Evolutionary conservation across 2,113 vertebrate species (phyloP).

Genomic region (Tapirus terrestris): DNA sequence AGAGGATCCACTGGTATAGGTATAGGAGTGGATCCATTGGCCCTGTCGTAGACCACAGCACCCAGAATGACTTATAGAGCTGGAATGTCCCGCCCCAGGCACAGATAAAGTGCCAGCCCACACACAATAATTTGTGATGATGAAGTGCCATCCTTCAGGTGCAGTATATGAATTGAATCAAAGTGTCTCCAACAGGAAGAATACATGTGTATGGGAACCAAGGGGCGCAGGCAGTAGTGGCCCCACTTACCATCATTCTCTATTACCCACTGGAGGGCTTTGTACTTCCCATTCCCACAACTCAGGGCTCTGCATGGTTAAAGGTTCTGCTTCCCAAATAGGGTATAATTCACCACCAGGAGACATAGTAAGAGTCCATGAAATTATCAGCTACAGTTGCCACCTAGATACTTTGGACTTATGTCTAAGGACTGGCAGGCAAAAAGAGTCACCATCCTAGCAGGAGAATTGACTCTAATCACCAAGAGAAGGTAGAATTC

Average conservation of each 20-base stretch:
- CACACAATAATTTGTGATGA: background rate
- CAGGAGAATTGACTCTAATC: background rate
- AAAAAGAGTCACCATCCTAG: background rate
- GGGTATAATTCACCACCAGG: background rate
- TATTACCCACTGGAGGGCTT: too few relatives aligned
- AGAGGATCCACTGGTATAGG: background rate
- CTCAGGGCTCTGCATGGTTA: background rate
- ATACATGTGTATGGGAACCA: background rate
- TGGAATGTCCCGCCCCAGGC: background rate
- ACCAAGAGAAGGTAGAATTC: background rate
- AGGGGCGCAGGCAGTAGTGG: background rate
- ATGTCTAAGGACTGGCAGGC: background rate
- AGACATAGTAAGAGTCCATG: background rate
- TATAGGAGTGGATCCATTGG: background rate
- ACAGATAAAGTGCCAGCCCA: background rate
- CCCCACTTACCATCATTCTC: background rate
- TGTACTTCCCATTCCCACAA: background rate
- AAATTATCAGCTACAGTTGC: background rate
- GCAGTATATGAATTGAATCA: background rate
- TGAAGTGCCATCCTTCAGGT: background rate
- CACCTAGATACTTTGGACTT: background rate
- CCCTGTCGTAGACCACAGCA: background rate
- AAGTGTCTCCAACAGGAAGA: background rate
- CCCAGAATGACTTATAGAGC: background rate
- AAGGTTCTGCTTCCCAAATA: background rate